Conservation (phyloP, 2,113 vertebrate genomes). For the Equus quagga region DNA sequence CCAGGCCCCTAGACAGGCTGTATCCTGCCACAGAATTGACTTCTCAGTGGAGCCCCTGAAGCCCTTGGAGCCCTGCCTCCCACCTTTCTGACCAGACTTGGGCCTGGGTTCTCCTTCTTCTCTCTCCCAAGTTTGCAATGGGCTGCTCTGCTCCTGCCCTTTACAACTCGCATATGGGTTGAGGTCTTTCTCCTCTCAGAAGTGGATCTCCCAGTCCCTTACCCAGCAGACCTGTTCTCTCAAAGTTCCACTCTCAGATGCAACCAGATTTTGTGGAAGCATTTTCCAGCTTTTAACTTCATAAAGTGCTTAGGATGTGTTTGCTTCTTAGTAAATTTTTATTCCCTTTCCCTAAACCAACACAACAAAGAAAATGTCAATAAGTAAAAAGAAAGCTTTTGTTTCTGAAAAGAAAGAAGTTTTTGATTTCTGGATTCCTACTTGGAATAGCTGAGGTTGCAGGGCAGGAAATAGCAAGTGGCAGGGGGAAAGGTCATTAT, state of each 20-base stretch:
- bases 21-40: not conserved
- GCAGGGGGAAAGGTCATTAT: not conserved
- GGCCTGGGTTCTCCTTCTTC: not conserved
- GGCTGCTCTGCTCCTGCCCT: not conserved
- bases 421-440: not conserved
- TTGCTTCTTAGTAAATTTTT: not conserved
- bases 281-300: not conserved
- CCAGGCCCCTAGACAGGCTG: not conserved
- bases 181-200: not conserved
- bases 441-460: not conserved
- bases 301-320: not conserved
- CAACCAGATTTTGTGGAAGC: not conserved
- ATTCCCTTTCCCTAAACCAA: not conserved
- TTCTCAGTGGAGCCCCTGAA: too few relatives aligned
- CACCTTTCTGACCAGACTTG: not conserved
- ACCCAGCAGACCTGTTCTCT: too few relatives aligned
- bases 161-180: accelerated
- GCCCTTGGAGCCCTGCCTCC: not conserved
- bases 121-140: not conserved
- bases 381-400: too few relatives aligned
- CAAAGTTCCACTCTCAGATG: not conserved
- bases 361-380: not conserved
- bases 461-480: not conserved
- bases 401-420: not conserved
- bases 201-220: not conserved